Conservation (phyloP, 2,113 vertebrate genomes). For the Uria aalge region DNA sequence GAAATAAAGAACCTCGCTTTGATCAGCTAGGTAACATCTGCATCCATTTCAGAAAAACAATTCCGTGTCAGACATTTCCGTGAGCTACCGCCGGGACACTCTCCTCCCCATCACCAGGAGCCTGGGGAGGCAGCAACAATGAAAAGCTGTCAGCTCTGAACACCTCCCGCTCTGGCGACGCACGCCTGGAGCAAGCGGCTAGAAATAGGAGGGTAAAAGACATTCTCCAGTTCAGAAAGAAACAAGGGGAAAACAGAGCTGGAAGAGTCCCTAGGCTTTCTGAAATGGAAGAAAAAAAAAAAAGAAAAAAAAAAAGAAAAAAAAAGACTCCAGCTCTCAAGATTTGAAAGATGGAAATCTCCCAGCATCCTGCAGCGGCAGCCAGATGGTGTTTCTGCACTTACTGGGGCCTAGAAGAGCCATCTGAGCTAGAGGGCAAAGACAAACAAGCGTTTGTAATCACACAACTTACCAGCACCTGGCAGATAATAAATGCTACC, state of each 20-base stretch:
- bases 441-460: slow-evolving; percentile 33
- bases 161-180: neutral
- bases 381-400: slow-evolving; percentile 48
- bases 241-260: neutral
- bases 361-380: slow-evolving; percentile 17
- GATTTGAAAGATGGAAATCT: neutral
- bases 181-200: neutral
- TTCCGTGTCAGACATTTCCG: neutral
- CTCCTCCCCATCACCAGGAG: neutral
- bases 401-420: neutral
- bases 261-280: neutral
- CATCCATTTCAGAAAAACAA: neutral
- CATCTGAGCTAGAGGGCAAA: slow-evolving; percentile 33
- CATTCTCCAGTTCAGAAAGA: neutral
- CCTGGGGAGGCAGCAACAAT: neutral
- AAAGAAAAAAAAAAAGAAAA: neutral
- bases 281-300: neutral
- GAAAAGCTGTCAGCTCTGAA: neutral
- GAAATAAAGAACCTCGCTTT: neutral
- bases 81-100: neutral
- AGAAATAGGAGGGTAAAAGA: neutral
- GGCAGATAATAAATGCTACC: slow-evolving; percentile 11
- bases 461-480: slow-evolving; percentile 7
- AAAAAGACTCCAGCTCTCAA: neutral
- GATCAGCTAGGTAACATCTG: neutral